phyloP scores from a whole-genome alignment of 2,113 vertebrate genomes.

The Illadopsis cleaveri region DNA sequence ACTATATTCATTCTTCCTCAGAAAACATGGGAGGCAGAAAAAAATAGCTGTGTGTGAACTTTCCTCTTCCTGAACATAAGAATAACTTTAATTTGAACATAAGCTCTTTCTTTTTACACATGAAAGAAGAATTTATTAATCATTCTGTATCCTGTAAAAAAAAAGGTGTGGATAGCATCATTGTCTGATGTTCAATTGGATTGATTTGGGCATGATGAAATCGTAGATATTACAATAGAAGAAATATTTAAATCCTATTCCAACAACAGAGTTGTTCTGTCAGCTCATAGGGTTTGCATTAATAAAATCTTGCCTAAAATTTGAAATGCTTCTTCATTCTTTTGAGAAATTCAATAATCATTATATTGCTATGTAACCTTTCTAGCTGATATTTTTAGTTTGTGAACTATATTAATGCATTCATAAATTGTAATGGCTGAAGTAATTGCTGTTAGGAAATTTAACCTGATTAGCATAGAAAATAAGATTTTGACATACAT shows the following conservation, averaged over 20 bases:
- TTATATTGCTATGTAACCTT: background rate
- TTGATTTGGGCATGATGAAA: background rate
- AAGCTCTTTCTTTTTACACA: background rate
- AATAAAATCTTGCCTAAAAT: background rate
- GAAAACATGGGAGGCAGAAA: background rate
- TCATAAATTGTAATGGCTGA: background rate
- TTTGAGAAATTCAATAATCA: background rate
- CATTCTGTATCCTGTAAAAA: background rate
- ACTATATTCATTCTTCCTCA: background rate
- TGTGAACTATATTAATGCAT: background rate
- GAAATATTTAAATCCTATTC: background rate
- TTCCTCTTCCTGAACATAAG: background rate
- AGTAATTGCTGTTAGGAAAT: background rate
- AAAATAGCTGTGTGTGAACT: rapidly evolving
- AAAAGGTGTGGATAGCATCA: background rate
- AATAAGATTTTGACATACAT: background rate
- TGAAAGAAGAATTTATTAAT: background rate
- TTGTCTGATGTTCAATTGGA: background rate
- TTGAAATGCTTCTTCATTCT: background rate
- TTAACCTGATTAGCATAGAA: background rate
- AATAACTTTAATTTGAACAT: background rate
- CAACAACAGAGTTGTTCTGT: background rate
- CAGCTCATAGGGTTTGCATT: background rate
- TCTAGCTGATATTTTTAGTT: background rate
- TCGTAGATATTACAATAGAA: background rate